Conservation (phyloP, 2,888 invertebrate genomes). For the Drosophila lacicola region DNA sequence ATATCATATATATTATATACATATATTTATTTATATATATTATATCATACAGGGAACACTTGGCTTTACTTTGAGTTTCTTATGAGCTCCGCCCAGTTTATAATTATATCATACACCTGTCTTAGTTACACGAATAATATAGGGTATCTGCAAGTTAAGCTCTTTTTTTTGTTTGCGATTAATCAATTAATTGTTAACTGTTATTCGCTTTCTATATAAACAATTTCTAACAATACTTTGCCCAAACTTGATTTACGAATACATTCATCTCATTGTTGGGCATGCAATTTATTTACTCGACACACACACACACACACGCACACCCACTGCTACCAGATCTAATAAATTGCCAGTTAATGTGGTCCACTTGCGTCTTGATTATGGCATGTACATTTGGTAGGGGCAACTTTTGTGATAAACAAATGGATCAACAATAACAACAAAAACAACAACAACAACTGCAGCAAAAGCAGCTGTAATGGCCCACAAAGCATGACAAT, state of each 20-base stretch:
- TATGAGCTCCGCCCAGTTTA: too few species aligned
- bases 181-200: neutral
- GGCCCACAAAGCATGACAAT: constrained; percentile 14
- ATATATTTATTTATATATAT: too few species aligned
- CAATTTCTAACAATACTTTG: neutral
- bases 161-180: neutral
- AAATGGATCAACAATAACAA: neutral
- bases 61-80: too few species aligned
- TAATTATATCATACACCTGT: too few species aligned
- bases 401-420: constrained; percentile 15
- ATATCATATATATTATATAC: neutral
- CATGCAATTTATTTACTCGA: constrained; percentile 1
- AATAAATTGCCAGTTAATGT: constrained; percentile 11
- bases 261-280: neutral
- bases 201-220: neutral
- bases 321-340: neutral
- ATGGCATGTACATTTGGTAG: constrained; percentile 5
- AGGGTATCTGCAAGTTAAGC: neutral
- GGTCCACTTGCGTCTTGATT: constrained; percentile 11
- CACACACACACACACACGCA: neutral
- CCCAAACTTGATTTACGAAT: neutral
- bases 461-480: constrained; percentile 23
- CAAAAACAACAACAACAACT: neutral
- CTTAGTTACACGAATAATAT: neutral
- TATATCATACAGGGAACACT: neutral